A percentile compares a stretch with the other conserved stretches of the same genome.
phyloP scores from a whole-genome alignment of 2,113 vertebrate genomes.

The Sceloporus tristichus region DNA sequence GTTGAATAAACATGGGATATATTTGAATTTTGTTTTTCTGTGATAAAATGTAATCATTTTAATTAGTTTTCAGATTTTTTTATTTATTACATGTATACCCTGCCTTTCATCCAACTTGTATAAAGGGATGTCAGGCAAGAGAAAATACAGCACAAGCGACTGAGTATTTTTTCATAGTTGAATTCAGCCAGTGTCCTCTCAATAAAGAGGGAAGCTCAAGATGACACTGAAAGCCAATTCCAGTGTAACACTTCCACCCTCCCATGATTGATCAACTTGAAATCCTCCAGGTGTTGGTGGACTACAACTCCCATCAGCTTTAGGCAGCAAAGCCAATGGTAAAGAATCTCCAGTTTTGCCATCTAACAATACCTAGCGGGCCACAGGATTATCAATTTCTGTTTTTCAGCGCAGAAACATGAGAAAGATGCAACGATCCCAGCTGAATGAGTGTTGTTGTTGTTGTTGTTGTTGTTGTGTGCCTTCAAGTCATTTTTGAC shows the following conservation, averaged over 20 bases:
- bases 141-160: not conserved
- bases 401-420: not conserved
- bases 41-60: not conserved
- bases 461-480: too few relatives aligned
- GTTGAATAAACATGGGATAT: not conserved
- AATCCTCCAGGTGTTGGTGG: not conserved
- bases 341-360: not conserved
- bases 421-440: not conserved
- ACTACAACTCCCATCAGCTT: not conserved
- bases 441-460: not conserved
- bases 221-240: not conserved
- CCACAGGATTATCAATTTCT: too few relatives aligned
- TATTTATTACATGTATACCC: not conserved
- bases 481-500: too few relatives aligned
- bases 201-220: not conserved
- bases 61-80: not conserved
- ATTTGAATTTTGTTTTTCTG: slow-evolving; percentile 1
- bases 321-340: too few relatives aligned
- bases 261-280: accelerated
- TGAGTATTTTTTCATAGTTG: not conserved
- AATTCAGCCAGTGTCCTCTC: not conserved
- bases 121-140: not conserved
- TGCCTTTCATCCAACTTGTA: not conserved
- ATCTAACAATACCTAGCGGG: not conserved
- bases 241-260: not conserved